These are phyloP conservation scores for Epistrophella euchroma DNA, from an alignment of 2,888 invertebrate genomes.

Conservation along the genomic window DNA sequence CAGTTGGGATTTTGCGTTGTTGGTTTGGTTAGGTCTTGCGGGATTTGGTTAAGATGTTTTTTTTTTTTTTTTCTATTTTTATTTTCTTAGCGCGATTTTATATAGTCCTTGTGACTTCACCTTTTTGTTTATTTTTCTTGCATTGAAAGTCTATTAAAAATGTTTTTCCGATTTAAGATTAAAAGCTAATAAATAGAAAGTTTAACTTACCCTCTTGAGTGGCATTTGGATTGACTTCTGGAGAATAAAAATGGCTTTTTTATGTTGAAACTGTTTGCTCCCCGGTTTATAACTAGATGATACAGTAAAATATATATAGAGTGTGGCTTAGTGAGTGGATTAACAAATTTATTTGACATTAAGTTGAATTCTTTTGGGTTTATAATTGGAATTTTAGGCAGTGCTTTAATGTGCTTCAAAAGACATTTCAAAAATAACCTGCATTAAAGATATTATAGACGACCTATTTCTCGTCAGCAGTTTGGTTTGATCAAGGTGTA, in stretches of 20 bases:
- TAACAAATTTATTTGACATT: constrained; percentile 64
- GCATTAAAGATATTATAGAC: too few species aligned
- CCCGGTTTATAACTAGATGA: not conserved
- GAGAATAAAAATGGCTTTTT: constrained; percentile 30
- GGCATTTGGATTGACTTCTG: constrained; percentile 43
- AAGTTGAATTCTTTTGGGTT: constrained; percentile 25
- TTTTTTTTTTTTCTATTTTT: constrained; percentile 32
- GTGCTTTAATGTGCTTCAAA: too few species aligned
- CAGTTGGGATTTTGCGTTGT: constrained; percentile 67
- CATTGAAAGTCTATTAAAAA: constrained; percentile 74
- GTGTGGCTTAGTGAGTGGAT: constrained; percentile 33
- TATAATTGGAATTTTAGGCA: not conserved
- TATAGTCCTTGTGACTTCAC: constrained; percentile 36
- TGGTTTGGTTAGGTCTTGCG: constrained; percentile 41
- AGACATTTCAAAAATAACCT: too few species aligned
- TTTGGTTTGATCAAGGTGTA: too few species aligned
- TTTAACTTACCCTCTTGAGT: constrained; percentile 60
- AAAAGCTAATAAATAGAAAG: constrained; percentile 73
- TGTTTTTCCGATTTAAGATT: constrained; percentile 72
- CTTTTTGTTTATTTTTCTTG: constrained; percentile 59
- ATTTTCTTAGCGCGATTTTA: not conserved
- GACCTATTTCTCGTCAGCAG: too few species aligned
- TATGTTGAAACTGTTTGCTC: not conserved
- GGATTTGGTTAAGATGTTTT: constrained; percentile 42
- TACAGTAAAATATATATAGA: constrained; percentile 1